phyloP scores from a whole-genome alignment of 2,113 vertebrate species.

The Archilochus colubris region DNA sequence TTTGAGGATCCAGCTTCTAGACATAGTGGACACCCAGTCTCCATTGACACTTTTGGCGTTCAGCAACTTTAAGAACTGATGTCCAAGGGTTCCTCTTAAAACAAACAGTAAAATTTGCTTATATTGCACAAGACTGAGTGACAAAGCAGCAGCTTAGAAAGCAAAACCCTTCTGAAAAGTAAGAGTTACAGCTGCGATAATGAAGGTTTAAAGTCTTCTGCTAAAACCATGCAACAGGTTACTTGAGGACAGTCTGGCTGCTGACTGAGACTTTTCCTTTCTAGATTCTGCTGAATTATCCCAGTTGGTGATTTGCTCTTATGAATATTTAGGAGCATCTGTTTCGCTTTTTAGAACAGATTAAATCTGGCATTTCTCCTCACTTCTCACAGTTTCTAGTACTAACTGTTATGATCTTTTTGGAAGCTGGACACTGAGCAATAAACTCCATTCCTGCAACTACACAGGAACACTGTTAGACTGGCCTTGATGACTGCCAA shows the following conservation, averaged over 20 bases:
- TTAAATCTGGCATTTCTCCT: not conserved
- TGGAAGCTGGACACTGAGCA: not conserved
- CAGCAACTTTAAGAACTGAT: not conserved
- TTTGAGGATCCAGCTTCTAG: not conserved
- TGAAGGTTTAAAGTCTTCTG: not conserved
- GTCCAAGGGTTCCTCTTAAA: not conserved
- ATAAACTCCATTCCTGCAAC: not conserved
- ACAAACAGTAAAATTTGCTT: not conserved
- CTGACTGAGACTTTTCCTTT: slow-evolving; percentile 8
- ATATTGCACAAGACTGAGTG: not conserved
- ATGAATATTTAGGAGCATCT: slow-evolving; percentile 56
- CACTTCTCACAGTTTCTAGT: not conserved
- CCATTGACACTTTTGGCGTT: not conserved
- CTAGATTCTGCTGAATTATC: not conserved
- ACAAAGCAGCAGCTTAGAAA: not conserved
- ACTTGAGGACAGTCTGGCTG: slow-evolving; percentile 16
- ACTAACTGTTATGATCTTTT: not conserved
- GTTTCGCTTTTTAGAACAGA: not conserved
- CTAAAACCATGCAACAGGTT: not conserved
- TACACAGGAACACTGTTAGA: not conserved
- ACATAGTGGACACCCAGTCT: not conserved
- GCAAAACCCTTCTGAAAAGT: not conserved
- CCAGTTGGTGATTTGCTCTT: not conserved
- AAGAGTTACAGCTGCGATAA: not conserved
- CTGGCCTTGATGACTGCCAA: not conserved